Base-by-base conservation (phyloP, 2,113 vertebrate genomes). In the Nothobranchius kuhntae region DNA sequence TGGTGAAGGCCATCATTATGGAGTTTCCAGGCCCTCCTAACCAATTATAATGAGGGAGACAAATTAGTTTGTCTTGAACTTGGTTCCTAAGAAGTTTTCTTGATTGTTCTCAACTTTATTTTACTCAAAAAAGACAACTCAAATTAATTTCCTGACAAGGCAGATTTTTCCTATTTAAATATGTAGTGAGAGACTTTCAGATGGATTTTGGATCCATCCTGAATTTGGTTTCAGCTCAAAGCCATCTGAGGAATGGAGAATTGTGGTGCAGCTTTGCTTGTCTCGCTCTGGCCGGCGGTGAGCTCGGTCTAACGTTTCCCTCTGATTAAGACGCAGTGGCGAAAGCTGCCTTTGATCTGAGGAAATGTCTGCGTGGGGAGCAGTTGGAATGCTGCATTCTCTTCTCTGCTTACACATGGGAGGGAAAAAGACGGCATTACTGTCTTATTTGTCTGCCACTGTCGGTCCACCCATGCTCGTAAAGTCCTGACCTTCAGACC, bases 341-440 rank as follows among this genome's bases (percentile, higher is more conserved):
- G 87, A 91, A 91, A 86, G 88, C 84, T 81, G 82, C 71, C 89
- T 91, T 93, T 92, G 90, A 93, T 93, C 89, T 86, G 82, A 87
- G 88, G 84, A 90, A 92, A 87, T 89, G 90, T 90, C 86, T 86
- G 86, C 73, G 74, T 77, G 66, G 86, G 87, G 81, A 90, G 87
- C 78, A 77, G 84, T 78, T 80, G 85, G 87, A 89, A 92, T 91
- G 89, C 82, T 14, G 72, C 64, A 53, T 82, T 79, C 65, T 78
- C 36, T 59, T 84, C 81, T 81, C 78, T 65, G 64, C 78, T 84
- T 45, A 62, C 80, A 87, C 85, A 90, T 76, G 76, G 61, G 82
- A 74, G 63, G 65, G 61, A 78, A 80, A 50, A 81, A 81, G 86
- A 89, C 87, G 80, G 74, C 82, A 83, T 83, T 81, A 83, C 82